Conservation (phyloP, 2,797 vertebrate species). For the Enteromius fasciolatus region DNA sequence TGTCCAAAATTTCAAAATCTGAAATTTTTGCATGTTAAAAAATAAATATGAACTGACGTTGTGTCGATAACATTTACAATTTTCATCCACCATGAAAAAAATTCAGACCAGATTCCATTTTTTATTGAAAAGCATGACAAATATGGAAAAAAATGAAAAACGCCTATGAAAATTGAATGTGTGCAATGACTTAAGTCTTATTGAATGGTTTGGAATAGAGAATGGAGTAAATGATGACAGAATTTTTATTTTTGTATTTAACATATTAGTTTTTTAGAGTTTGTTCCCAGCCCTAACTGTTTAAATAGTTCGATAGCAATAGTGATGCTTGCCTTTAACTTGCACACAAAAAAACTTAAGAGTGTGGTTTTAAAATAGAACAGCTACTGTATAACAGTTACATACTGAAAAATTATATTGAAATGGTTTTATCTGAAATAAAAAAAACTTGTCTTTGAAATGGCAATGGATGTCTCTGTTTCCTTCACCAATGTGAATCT, state of each 20-base stretch:
- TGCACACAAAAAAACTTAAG: no score
- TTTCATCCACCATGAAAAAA: no score
- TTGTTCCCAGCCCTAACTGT: no score
- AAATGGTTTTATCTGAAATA: background rate
- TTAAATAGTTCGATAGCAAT: background rate
- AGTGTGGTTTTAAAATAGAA: background rate
- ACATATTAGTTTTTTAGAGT: background rate
- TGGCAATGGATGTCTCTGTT: background rate
- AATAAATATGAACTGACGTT: no score
- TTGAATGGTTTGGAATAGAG: background rate
- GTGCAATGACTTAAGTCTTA: no score
- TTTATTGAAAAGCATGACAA: no score
- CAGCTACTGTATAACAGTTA: background rate
- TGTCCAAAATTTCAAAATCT: no score
- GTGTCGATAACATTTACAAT: no score
- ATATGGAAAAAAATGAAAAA: no score
- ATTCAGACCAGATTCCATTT: no score
- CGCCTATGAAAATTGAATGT: no score
- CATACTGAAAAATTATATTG: background rate
- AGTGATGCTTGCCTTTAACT: background rate
- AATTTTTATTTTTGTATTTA: background rate
- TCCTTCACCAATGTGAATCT: slow-evolving; percentile 14
- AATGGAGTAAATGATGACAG: background rate
- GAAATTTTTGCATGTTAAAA: no score
- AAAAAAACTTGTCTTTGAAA: background rate